These are phyloP conservation scores for Xenopus laevis DNA, from an alignment of 2,113 vertebrate species.

Conservation along the genomic window DNA sequence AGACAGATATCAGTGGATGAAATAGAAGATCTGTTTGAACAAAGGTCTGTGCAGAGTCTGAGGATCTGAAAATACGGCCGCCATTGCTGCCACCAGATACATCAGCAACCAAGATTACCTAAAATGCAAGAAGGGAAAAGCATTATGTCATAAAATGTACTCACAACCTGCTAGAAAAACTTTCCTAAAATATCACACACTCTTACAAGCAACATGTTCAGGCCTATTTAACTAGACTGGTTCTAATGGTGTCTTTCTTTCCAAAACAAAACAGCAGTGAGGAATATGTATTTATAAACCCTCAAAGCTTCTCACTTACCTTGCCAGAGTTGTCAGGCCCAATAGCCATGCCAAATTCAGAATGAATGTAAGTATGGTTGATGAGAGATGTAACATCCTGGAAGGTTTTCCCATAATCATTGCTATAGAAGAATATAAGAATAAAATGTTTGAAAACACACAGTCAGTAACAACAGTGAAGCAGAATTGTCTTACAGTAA, in stretches of 20 bases:
- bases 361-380: constrained; percentile 86
- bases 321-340: constrained; percentile 85
- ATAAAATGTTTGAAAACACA: not conserved
- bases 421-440: constrained; percentile 58
- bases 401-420: constrained; percentile 88
- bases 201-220: too few species aligned
- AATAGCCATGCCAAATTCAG: constrained; percentile 85
- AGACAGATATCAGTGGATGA: constrained; percentile 73
- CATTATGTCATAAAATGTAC: not conserved
- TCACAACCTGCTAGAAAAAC: too few species aligned
- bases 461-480: too few species aligned
- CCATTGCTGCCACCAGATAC: constrained; percentile 66
- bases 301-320: constrained; percentile 55
- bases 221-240: too few species aligned
- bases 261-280: too few species aligned
- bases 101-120: constrained; percentile 88
- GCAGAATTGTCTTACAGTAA: too few species aligned
- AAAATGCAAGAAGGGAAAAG: not conserved
- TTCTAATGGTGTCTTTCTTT: too few species aligned
- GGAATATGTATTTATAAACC: too few species aligned
- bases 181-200: too few species aligned
- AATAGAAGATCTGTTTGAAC: constrained; percentile 74
- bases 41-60: constrained; percentile 79
- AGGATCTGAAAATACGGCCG: constrained; percentile 78
- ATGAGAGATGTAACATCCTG: constrained; percentile 80